Conservation (phyloP, 2,888 invertebrate genomes). For the Rhingia campestris region DNA sequence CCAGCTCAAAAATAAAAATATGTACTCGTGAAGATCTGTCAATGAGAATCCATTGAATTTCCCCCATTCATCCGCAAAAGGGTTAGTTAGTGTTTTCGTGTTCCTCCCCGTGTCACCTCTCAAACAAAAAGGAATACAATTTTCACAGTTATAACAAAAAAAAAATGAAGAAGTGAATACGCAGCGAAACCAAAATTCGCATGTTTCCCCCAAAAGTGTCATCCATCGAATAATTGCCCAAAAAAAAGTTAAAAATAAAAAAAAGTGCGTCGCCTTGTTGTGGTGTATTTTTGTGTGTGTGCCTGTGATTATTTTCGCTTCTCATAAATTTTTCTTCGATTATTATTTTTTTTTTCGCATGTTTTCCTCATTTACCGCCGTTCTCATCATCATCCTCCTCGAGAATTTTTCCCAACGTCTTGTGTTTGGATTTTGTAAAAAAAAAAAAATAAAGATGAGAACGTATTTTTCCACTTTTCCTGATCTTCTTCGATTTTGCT, state of each 20-base stretch:
- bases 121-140: conserved; percentile 58
- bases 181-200: conserved; percentile 33
- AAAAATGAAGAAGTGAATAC: conserved; percentile 50
- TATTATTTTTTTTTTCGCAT: conserved; percentile 29
- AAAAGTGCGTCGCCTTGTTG: conserved; percentile 57
- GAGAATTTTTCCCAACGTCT: conserved; percentile 25
- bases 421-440: neutral
- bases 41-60: conserved; percentile 55
- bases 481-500: neutral
- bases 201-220: conserved; percentile 44
- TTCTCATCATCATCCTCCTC: conserved; percentile 27
- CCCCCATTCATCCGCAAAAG: conserved; percentile 20
- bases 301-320: conserved; percentile 56
- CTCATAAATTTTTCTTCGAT: conserved; percentile 66
- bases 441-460: neutral
- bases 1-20: conserved; percentile 24
- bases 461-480: conserved; percentile 17
- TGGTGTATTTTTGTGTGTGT: conserved; percentile 38
- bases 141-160: conserved; percentile 51
- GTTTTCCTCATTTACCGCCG: conserved; percentile 41
- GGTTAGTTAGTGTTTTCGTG: conserved; percentile 33
- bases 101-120: conserved; percentile 7
- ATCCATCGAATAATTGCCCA: conserved; percentile 8
- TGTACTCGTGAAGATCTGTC: conserved; percentile 59
- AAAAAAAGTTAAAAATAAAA: conserved; percentile 52